phyloP scores from a whole-genome alignment of 2,888 invertebrate species.

The Epistrophe grossulariae region DNA sequence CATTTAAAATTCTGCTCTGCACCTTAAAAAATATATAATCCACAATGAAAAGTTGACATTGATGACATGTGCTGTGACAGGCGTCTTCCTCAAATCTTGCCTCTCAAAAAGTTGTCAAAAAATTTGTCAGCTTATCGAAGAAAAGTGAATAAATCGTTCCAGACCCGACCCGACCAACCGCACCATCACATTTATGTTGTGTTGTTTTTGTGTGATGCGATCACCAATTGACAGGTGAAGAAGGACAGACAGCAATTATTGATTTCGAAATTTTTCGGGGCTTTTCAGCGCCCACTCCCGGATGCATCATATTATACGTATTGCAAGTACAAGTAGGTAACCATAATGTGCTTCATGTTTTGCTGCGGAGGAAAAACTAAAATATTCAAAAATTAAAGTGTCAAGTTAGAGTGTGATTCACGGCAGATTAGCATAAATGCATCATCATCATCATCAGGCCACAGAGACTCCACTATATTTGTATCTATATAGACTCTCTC shows the following conservation, averaged over 20 bases:
- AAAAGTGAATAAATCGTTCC: slow-evolving; percentile 70
- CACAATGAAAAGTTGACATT: slow-evolving; percentile 54
- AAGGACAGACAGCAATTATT: slow-evolving; percentile 65
- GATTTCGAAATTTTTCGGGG: slow-evolving; percentile 56
- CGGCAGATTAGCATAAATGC: slow-evolving; percentile 71
- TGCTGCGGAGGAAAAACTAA: neutral
- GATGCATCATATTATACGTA: slow-evolving; percentile 44
- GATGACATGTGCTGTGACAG: slow-evolving; percentile 68
- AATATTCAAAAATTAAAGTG: slow-evolving; percentile 46
- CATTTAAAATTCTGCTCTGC: slow-evolving; percentile 58
- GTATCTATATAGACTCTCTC: slow-evolving; percentile 5
- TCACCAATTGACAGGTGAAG: slow-evolving; percentile 62
- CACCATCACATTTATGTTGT: neutral
- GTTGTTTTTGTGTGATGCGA: neutral
- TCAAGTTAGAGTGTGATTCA: slow-evolving; percentile 68
- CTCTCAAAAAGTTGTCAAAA: slow-evolving; percentile 70
- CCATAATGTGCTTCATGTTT: neutral
- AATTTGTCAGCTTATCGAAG: slow-evolving; percentile 53
- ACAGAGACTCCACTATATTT: neutral
- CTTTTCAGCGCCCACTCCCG: slow-evolving; percentile 42
- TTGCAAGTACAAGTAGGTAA: slow-evolving; percentile 1
- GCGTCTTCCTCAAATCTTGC: slow-evolving; percentile 59
- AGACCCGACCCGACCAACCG: slow-evolving; percentile 2
- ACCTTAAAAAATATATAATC: slow-evolving; percentile 32
- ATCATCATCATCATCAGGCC: slow-evolving; percentile 48